These are phyloP conservation scores for Proisotoma minuta DNA, from an alignment of 2,888 invertebrate genomes.

Conservation along the genomic window DNA sequence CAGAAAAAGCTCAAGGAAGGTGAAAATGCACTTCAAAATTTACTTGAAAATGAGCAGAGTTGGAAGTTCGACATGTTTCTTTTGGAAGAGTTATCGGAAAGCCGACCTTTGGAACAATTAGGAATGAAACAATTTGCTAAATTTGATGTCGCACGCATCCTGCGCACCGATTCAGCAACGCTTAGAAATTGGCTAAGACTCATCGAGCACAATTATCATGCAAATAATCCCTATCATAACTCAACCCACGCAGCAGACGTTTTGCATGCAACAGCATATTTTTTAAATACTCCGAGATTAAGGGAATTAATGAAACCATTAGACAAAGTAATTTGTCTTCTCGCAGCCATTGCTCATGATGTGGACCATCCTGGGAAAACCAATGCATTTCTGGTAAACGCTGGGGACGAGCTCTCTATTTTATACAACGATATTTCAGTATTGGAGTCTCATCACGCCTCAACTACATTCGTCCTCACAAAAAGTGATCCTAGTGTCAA, in stretches of 20 bases:
- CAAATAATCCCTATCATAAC: conserved; percentile 23
- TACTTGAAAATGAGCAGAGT: background rate
- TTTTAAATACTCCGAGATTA: background rate
- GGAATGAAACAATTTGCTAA: conserved; percentile 16
- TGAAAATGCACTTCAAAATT: background rate
- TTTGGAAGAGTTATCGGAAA: background rate
- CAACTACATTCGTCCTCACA: conserved; percentile 11
- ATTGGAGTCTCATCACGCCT: conserved; percentile 18
- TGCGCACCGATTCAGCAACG: conserved; percentile 7
- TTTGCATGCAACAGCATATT: conserved; percentile 19
- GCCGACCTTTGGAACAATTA: conserved; percentile 12
- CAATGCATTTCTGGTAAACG: conserved; percentile 10
- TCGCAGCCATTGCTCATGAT: conserved; percentile 19
- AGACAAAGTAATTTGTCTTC: conserved; percentile 9
- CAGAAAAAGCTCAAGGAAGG: background rate
- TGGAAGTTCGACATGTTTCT: background rate
- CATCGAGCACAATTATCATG: conserved; percentile 19
- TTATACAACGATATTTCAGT: conserved; percentile 21
- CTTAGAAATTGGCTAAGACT: conserved; percentile 17
- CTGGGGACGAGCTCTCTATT: conserved; percentile 1
- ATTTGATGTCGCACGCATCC: conserved; percentile 4
- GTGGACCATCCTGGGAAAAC: conserved; percentile 22
- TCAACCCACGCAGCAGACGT: conserved; percentile 24
- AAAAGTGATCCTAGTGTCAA: conserved; percentile 6
- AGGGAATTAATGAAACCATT: conserved; percentile 4